These are phyloP conservation scores for Lamellibrachia luymesi DNA, from an alignment of 1,140 invertebrate genomes.

Conservation along the genomic window DNA sequence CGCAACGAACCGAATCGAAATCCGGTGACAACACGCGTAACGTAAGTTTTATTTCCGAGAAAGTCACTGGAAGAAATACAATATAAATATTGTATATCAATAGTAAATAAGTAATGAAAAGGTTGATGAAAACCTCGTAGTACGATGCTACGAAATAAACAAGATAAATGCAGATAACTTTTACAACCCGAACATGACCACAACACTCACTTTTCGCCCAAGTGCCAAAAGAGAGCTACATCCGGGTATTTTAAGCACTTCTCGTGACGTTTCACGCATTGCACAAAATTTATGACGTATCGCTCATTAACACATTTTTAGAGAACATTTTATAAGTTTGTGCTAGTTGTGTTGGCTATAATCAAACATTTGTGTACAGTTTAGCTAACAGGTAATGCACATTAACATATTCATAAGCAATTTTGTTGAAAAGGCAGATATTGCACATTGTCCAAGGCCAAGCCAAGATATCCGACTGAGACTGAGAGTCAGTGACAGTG, in stretches of 20 bases:
- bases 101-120: background rate
- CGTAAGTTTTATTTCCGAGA: background rate
- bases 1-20: background rate
- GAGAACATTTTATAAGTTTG: background rate
- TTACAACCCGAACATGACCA: background rate
- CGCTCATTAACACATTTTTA: background rate
- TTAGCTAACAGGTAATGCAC: background rate
- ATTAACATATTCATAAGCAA: background rate
- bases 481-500: too few relatives aligned
- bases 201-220: constrained; percentile 3
- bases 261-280: background rate
- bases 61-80: background rate
- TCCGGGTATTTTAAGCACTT: background rate
- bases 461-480: too few relatives aligned
- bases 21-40: background rate
- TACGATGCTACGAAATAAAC: background rate
- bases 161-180: background rate
- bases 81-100: background rate
- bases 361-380: background rate
- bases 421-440: background rate
- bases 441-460: too few relatives aligned
- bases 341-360: background rate
- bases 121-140: background rate
- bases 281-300: background rate
- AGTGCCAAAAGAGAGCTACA: constrained; percentile 4